Base-by-base conservation (phyloP, 2,888 invertebrate genomes). In the Listrodromus nycthemerus region DNA sequence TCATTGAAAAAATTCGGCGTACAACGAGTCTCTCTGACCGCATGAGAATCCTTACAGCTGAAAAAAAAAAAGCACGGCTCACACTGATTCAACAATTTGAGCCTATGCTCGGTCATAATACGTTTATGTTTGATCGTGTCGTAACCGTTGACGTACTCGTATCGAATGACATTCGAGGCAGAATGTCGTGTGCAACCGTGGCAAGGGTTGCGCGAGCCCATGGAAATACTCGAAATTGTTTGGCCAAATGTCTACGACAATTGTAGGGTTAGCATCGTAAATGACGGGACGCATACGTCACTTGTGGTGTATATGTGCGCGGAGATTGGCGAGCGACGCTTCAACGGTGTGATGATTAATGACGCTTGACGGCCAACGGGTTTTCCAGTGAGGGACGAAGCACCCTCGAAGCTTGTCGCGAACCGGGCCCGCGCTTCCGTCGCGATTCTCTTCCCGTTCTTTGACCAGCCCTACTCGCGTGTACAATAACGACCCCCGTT, bases 291-390 rank as follows among this genome's bases (percentile, higher is more conserved):
- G 52, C 70, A 33, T 52, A 19, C 70, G 50, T 52, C 52, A 27
- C 70, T 50, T 50, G 13, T 13, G 27, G 19, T 30, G 48, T 50
- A 13, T 50, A 37, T 52, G 19, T 52, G 21, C 30, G 5, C 48
- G 8, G 21, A 33, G 33, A 33, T 27, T 24, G 55, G 55, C 55
- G 24, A 48, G 37, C n/a, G 83, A 55, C 55, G 70, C 76, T 83
- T 63, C 66, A 83, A 75, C 66, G 80, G 65, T 52, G 61, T 8
- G 76, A 71, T 80, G 76, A 83, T 83, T 83, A 83, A 83, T 83
- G 76, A 83, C 30, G 48, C 52, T 75, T 78, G 82, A 79, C 70
- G 70, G 79, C 65, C 75, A 73, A 78, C 65, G n/a, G n/a, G 76
- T 82, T 74, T 63, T 50, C 66, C 37, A 78, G 55, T 61, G 70